Evolutionary conservation across 2,888 invertebrate species (phyloP).

Genomic region (Hyalella azteca): DNA sequence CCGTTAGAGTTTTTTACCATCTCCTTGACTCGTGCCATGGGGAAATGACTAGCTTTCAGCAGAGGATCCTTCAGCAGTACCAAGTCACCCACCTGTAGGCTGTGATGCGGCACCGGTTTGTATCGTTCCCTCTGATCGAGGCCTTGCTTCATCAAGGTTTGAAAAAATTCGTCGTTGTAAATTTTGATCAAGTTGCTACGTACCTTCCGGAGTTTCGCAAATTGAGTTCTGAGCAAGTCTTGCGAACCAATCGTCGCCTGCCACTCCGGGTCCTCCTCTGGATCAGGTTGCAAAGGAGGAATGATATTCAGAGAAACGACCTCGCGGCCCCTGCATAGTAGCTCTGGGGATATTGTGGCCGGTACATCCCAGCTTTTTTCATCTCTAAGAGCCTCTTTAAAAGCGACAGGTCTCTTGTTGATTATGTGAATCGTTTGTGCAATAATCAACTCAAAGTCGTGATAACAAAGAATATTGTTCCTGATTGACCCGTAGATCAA

Average conservation of each 20-base stretch:
- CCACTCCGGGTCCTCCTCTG: neutral
- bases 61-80: neutral
- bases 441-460: slow-evolving; percentile 2
- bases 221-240: neutral
- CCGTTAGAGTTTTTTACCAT: neutral
- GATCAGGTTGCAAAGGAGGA: neutral
- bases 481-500: slow-evolving; percentile 9
- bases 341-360: neutral
- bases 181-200: neutral
- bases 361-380: neutral
- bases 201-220: neutral
- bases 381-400: slow-evolving; percentile 34
- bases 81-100: neutral
- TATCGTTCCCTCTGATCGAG: neutral
- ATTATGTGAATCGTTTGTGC: neutral
- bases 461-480: neutral
- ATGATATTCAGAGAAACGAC: neutral
- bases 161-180: neutral
- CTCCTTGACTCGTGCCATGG: neutral
- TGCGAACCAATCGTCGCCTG: neutral
- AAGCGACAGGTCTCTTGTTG: slow-evolving; percentile 24
- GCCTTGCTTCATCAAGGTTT: neutral
- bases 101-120: neutral
- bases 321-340: neutral
- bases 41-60: neutral